Base-by-base conservation (phyloP, 2,888 invertebrate species). In the Catocala nupta region DNA sequence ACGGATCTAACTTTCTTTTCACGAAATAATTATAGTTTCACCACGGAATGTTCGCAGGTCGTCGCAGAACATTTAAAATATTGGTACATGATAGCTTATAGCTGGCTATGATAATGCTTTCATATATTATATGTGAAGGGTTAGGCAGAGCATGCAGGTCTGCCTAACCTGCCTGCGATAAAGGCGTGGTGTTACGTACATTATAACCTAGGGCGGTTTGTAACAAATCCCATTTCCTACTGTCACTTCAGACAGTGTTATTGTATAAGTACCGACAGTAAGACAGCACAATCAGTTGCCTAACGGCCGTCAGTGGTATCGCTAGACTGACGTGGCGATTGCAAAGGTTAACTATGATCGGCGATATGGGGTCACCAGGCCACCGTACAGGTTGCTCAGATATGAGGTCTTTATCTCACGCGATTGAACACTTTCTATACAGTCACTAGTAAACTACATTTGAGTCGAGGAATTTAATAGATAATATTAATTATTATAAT, bases 241-340 rank as follows among this genome's bases (percentile, higher is more conserved):
- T 62, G 52, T 56, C 52, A 53, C 45, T 63, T 39, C 13, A 53
- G 34, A 45, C 42, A 56, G 44, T n/a, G 39, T 60, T 34, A 62
- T 71, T 68, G 56, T 60, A 64, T 61, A 74, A 76, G 36, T 39
- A 39, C 36, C 12, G 42, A 36, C 16, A 55, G 51, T 55, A 58
- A 58, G 42, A 42, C 62, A 60, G 59, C 59, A 65, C 65, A 67
- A 59, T 61, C 63, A 63, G 55, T 76, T 71, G 60, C 68, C 51
- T 65, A 76, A 76, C 55, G 55, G 64, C 63, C 50, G 63, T 59
- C 63, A 59, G 59, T 16, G 36, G 42, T 65, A 59, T 33, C 48
- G 53, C 60, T 65, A 65, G 70, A 72, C 25, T 63, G 75, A 65
- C 63, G 49, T 54, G 49, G 10, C 54, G 34, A 59, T 58, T 59